A percentile compares a stretch with the other conserved stretches of the same genome.
phyloP scores from a whole-genome alignment of 2,888 invertebrate species.

The Ariolimax columbianus region DNA sequence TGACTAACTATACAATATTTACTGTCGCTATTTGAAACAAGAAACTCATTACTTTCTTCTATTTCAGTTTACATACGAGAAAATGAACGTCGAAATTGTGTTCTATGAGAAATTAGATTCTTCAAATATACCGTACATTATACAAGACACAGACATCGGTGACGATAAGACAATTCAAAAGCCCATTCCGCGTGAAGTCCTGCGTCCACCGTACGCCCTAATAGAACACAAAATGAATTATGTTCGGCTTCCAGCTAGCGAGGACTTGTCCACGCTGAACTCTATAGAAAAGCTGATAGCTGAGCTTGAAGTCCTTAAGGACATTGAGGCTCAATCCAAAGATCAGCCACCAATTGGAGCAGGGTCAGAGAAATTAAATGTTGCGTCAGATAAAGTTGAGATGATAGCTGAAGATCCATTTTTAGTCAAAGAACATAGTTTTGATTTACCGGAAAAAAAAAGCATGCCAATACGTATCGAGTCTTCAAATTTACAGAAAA shows the following conservation, averaged over 20 bases:
- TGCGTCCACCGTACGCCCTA: background rate
- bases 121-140: conserved; percentile 24
- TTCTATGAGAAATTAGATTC: conserved; percentile 32
- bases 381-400: conserved; percentile 1
- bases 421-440: background rate
- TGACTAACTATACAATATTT: background rate
- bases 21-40: background rate
- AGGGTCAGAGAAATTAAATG: background rate
- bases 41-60: background rate
- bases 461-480: no score
- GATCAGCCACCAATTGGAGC: background rate
- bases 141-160: background rate
- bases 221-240: conserved; percentile 16
- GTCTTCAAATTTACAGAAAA: background rate
- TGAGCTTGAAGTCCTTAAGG: background rate
- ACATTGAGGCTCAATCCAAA: background rate
- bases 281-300: background rate
- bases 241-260: conserved; percentile 19
- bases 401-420: conserved; percentile 8
- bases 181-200: background rate
- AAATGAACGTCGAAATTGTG: conserved; percentile 11
- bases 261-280: background rate
- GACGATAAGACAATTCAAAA: background rate
- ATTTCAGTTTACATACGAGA: conserved; percentile 39
- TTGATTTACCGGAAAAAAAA: background rate